Percentiles rank a stretch among this genome's conserved stretches.
Conservation (phyloP, 1,140 invertebrate species). For the Coelopa frigida region DNA sequence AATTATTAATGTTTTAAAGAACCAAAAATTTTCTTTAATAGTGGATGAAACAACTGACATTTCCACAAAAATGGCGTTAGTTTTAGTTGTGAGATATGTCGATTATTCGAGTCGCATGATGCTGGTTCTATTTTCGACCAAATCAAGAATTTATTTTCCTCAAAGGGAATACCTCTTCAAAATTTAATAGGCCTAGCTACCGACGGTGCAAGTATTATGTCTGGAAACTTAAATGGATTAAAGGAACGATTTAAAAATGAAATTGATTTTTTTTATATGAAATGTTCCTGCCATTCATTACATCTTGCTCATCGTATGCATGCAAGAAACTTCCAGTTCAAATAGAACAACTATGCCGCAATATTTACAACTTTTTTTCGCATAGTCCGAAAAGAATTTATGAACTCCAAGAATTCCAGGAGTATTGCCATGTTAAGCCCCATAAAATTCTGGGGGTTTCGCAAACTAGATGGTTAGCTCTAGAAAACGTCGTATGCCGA, state of each 20-base stretch:
- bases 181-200: conserved; percentile 10
- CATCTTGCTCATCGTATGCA: conserved; percentile 21
- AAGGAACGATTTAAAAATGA: neutral
- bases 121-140: neutral
- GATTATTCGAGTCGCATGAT: neutral
- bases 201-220: conserved; percentile 11
- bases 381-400: conserved; percentile 14
- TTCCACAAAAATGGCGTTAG: conserved; percentile 1
- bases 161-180: neutral
- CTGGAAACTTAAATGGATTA: conserved; percentile 5
- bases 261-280: conserved; percentile 8
- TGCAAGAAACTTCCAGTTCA: conserved; percentile 22
- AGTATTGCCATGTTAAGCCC: conserved; percentile 19
- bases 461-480: conserved; percentile 23
- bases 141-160: neutral
- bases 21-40: conserved; percentile 11
- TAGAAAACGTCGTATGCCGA: conserved; percentile 13
- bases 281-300: conserved; percentile 12
- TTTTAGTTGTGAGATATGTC: conserved; percentile 6
- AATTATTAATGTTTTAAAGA: neutral
- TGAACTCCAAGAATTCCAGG: conserved; percentile 23
- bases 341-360: conserved; percentile 19
- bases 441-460: conserved; percentile 24
- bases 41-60: conserved; percentile 10
- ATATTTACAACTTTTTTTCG: conserved; percentile 24